These are phyloP conservation scores for Galaxias olidus DNA, from an alignment of 2,797 vertebrate genomes.

Conservation along the genomic window DNA sequence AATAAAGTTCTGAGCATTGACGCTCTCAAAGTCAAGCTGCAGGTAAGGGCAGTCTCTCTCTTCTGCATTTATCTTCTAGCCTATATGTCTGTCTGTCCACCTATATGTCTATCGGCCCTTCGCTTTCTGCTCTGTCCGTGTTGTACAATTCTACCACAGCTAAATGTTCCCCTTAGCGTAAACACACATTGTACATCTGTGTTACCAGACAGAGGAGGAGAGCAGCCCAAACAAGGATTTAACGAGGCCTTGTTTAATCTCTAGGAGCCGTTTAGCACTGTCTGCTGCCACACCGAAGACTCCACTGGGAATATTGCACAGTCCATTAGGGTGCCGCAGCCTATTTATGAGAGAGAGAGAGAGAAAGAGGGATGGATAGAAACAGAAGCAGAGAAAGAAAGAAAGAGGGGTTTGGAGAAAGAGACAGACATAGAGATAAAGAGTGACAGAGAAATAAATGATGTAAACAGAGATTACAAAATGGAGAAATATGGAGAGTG, in stretches of 20 bases:
- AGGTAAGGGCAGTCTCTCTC: slow-evolving; percentile 48
- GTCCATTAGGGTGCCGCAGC: slow-evolving; percentile 33
- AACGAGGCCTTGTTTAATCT: slow-evolving; percentile 58
- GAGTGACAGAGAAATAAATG: too few species aligned
- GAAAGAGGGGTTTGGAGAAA: not conserved
- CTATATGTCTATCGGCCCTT: not conserved
- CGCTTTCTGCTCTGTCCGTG: not conserved
- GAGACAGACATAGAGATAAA: not conserved
- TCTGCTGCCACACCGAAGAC: slow-evolving; percentile 43
- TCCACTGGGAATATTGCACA: slow-evolving; percentile 32
- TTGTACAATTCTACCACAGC: too few species aligned
- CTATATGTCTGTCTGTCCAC: not conserved
- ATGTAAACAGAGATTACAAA: not conserved
- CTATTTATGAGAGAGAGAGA: slow-evolving; percentile 23
- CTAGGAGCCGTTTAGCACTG: slow-evolving; percentile 52
- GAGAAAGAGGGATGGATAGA: slow-evolving; percentile 24
- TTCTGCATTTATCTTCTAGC: not conserved
- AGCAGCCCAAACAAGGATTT: slow-evolving; percentile 35
- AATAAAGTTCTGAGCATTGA: slow-evolving; percentile 74
- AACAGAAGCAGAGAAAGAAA: slow-evolving; percentile 1
- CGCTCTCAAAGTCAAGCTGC: slow-evolving; percentile 67
- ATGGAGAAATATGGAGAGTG: too few species aligned
- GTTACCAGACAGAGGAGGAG: slow-evolving; percentile 21
- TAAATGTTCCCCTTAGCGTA: slow-evolving; percentile 11
- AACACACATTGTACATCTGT: slow-evolving; percentile 30